Conservation (phyloP, 1,140 invertebrate genomes). For the Drosophila parvula region DNA sequence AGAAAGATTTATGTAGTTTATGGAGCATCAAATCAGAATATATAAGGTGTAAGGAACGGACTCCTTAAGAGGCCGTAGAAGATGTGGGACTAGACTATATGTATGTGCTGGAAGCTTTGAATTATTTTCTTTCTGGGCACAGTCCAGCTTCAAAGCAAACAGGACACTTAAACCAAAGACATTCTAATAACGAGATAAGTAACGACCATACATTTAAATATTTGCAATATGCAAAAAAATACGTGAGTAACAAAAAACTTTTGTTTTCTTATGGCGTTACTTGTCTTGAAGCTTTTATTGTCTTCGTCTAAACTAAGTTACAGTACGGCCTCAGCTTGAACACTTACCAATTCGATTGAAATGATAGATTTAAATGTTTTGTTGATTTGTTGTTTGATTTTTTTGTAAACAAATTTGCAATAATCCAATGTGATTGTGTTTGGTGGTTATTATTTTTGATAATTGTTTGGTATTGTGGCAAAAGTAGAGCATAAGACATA, state of each 20-base stretch:
- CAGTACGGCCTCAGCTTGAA: constrained; percentile 53
- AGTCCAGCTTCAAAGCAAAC: constrained; percentile 22
- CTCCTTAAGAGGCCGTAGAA: constrained; percentile 8
- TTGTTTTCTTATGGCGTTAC: no score
- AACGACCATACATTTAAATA: no score
- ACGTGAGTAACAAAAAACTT: no score
- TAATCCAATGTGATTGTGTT: constrained; percentile 68
- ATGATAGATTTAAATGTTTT: constrained; percentile 56
- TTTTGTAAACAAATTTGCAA: constrained; percentile 68
- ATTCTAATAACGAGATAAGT: no score
- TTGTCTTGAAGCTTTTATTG: no score
- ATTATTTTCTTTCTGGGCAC: neutral
- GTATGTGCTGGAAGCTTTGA: constrained; percentile 33
- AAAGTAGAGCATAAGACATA: constrained; percentile 77
- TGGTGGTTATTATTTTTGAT: constrained; percentile 42
- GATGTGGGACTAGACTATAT: constrained; percentile 3
- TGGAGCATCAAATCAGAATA: constrained; percentile 32
- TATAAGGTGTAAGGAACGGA: constrained; percentile 6
- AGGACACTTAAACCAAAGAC: constrained; percentile 27
- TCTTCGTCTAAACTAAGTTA: constrained; percentile 24
- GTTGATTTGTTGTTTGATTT: constrained; percentile 57
- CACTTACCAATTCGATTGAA: constrained; percentile 78
- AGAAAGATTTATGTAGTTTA: constrained; percentile 27
- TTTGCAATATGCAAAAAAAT: no score
- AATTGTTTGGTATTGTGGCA: constrained; percentile 55